Evolutionary conservation across 2,797 vertebrate species (phyloP).

Genomic region (Hoplostethus atlanticus): DNA sequence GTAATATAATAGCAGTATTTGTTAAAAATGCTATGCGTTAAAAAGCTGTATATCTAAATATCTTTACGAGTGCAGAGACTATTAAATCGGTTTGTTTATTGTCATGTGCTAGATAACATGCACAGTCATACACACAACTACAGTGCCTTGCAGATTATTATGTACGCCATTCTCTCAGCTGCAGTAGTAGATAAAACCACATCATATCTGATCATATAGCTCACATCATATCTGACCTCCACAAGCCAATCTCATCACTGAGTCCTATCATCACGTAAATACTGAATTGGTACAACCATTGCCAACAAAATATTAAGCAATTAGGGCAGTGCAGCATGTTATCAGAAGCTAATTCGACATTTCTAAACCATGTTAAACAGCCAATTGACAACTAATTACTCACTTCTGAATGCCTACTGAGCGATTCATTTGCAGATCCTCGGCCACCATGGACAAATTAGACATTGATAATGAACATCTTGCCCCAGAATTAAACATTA

Average conservation of each 20-base stretch:
- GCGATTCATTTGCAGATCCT: conserved; percentile 40
- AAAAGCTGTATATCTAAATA: conserved; percentile 1
- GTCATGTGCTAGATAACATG: not conserved
- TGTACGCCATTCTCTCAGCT: not conserved
- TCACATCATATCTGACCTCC: conserved; percentile 28
- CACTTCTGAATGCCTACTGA: conserved; percentile 54
- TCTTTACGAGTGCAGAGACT: conserved; percentile 6
- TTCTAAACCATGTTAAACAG: conserved; percentile 46
- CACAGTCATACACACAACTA: not conserved
- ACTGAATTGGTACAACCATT: conserved; percentile 26
- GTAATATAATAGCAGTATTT: not conserved
- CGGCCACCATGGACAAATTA: conserved; percentile 34
- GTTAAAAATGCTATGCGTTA: not conserved
- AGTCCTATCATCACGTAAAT: conserved; percentile 27
- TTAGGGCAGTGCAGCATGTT: conserved; percentile 34
- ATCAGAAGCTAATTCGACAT: conserved; percentile 48
- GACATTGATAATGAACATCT: conserved; percentile 23
- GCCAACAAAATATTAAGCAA: conserved; percentile 30
- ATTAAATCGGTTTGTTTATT: not conserved
- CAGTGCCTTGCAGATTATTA: not conserved
- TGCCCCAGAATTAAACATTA: conserved; percentile 17
- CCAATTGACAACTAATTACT: conserved; percentile 57
- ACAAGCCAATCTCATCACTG: not conserved
- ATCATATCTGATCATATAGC: too few relatives aligned
- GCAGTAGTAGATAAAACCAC: not conserved